phyloP scores from a whole-genome alignment of 2,888 invertebrate genomes.

The Linyphia triangularis region DNA sequence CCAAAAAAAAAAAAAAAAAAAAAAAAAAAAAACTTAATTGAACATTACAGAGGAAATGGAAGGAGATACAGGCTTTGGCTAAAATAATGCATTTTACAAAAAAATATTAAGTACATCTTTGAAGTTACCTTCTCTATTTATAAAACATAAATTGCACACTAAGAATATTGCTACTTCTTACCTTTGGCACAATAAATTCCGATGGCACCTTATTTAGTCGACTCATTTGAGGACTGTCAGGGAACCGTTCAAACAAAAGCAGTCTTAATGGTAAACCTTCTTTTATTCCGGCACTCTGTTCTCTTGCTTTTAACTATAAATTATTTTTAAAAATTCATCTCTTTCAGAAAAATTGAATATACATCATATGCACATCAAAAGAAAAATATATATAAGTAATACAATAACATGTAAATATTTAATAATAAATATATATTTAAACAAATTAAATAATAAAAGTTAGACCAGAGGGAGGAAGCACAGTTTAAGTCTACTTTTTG shows the following conservation, averaged over 20 bases:
- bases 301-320: constrained; percentile 89
- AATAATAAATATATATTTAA: background rate
- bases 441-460: background rate
- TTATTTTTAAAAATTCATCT: background rate
- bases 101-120: too few relatives aligned
- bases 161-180: constrained; percentile 69
- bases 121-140: too few relatives aligned
- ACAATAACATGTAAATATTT: background rate
- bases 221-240: constrained; percentile 99
- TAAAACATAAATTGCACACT: too few relatives aligned
- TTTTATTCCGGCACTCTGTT: constrained; percentile 98
- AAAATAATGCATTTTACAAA: too few relatives aligned
- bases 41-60: too few relatives aligned
- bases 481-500: too few relatives aligned
- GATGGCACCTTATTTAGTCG: constrained; percentile 95
- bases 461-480: too few relatives aligned
- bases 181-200: constrained; percentile 82
- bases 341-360: background rate
- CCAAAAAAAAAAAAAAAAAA: background rate
- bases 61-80: too few relatives aligned
- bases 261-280: constrained; percentile 95
- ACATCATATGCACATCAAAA: too few relatives aligned
- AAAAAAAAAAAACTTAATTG: background rate
- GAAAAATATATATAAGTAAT: background rate
- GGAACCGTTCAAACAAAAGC: constrained; percentile 96